Evolutionary conservation across 2,113 vertebrate genomes (phyloP), one percentile per base, ranked within the genome.

Genomic region (Mandrillus leucophaeus): DNA sequence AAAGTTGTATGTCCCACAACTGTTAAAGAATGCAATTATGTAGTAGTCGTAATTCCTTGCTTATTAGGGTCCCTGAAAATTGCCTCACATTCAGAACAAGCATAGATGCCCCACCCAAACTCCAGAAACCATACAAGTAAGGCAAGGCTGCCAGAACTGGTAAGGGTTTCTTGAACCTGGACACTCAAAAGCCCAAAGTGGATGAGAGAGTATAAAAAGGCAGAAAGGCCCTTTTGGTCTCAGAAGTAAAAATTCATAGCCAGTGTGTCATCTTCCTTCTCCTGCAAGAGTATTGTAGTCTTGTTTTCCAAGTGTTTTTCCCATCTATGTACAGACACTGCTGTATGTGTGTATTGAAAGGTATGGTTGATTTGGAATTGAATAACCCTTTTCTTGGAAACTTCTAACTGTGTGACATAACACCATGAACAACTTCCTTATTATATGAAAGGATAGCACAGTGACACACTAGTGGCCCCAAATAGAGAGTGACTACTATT

Each of bases 321-420:
- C 82, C 90, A 35, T 89, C 88, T 20, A 8, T 84, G 32, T 68
- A 35, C n/a, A 90, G 88, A 86, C 76, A 43, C 38, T 35, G 43
- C 40, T 59, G 35, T 66, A 38, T 80, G 48, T 75, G 76, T 57
- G 25, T 84, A 38, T 76, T 59, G 72, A 75, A 94, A 95, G 91
- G 93, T 90, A 81, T 93, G 95, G 90, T 83, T 89, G 64, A 90
- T 76, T 96, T 95, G 80, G 38, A 95, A 70, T 88, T 82, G 22
- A 91, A 32, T 89, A 57, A 91, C 45, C 87, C 43, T 97, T 94
- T 92, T 55, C 94, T 92, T 90, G 84, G 70, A 96, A 59, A 94
- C 80, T 82, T 38, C 35, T 45, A 83, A 48, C 55, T 86, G 13
- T 92, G 20, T 89, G 66, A 93, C 48, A 45, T 35, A 66, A 96